Evolutionary conservation across 2,797 vertebrate genomes (phyloP), one percentile per base, ranked within the genome.

Genomic region (Scleropages formosus): DNA sequence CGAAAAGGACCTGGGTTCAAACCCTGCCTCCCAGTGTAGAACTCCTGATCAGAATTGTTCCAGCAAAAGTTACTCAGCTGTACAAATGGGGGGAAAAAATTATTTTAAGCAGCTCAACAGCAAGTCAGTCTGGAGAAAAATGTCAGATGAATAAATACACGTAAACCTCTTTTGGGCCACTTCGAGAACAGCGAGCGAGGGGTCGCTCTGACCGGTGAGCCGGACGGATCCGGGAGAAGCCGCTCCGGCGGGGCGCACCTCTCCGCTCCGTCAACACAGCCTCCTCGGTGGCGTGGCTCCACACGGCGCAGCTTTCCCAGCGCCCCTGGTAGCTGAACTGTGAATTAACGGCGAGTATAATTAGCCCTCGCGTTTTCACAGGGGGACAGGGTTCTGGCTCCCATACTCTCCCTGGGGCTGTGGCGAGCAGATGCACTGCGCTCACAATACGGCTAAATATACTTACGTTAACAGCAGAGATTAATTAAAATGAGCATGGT

Each of bases 261-360:
- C 53, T 13, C 61, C 22, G 15, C 31, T 18, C 46, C 72, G 24
- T 31, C 53, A 22, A 31, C 51, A 39, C 53, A 20, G 27, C 53
- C 51, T 53, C 7, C 63, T 47, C 18, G 3, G 16, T 59, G 10
- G 78, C 73, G 9, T 15, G 82, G 78, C 82, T 77, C 75, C 78
- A 75, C 85, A 67, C 44, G 68, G 20, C n/a, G n/a, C 39, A 68
- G 47, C 80, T 27, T 77, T 83, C 82, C 84, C 72, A 79, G 64
- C 79, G 80, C 77, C 79, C 80, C 63, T 0, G 0, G 76, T 77
- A 69, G 0, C 61, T 82, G 83, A 86, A 81, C 83, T 79, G 80
- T 85, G 80, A 77, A 86, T 86, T 83, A 84, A 77, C 84, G 74
- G 79, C 76, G 84, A 87, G 81, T 81, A 83, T 82, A 82, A 87